Conservation (phyloP, 2,888 invertebrate genomes). For the Pegoplata infirma region DNA sequence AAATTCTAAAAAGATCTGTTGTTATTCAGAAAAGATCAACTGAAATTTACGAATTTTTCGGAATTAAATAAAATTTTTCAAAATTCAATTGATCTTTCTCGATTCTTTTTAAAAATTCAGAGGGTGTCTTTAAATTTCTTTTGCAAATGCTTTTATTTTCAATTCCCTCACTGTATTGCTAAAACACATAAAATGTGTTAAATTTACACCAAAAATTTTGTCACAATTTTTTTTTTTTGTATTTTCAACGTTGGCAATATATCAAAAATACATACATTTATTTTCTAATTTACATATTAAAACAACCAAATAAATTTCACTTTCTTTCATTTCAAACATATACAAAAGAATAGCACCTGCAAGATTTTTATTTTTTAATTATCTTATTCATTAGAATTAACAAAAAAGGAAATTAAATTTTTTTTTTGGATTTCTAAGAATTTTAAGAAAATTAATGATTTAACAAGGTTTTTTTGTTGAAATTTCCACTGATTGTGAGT, state of each 20-base stretch:
- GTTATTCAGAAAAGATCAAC: too few relatives aligned
- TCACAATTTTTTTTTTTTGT: conserved; percentile 13
- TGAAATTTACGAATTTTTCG: too few relatives aligned
- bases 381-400: background rate
- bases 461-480: too few relatives aligned
- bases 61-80: too few relatives aligned
- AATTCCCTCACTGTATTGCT: background rate
- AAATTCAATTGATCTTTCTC: too few relatives aligned
- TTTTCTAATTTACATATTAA: background rate
- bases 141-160: background rate
- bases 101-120: too few relatives aligned
- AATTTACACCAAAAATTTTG: conserved; percentile 26
- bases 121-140: too few relatives aligned
- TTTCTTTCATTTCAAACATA: conserved; percentile 11
- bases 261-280: conserved; percentile 4
- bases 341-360: background rate
- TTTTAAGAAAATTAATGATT: too few relatives aligned
- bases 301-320: conserved; percentile 40
- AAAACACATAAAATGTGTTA: background rate
- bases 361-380: background rate
- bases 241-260: conserved; percentile 49
- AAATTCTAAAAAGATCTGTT: too few relatives aligned
- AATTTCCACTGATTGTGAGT: too few relatives aligned
- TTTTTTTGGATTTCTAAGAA: too few relatives aligned
- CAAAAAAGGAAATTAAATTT: background rate